Percentiles rank a stretch among this genome's conserved stretches.
These are phyloP conservation scores for Drosophila pachea DNA, from an alignment of 1,140 invertebrate species.

Conservation along the genomic window DNA sequence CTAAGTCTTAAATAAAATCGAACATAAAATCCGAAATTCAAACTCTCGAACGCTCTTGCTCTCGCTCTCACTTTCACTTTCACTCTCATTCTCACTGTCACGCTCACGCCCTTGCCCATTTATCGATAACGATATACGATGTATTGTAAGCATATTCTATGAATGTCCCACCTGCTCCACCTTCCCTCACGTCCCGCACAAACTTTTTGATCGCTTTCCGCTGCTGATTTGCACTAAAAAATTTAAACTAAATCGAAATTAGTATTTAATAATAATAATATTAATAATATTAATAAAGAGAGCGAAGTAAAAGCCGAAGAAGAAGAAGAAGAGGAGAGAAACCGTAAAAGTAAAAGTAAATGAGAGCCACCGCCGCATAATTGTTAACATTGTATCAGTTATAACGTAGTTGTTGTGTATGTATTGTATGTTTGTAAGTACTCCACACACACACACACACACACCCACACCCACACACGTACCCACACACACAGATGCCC, in stretches of 20 bases:
- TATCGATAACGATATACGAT: constrained; percentile 27
- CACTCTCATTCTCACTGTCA: neutral
- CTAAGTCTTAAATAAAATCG: constrained; percentile 6
- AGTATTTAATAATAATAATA: too few species aligned
- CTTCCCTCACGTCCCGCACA: constrained; percentile 7
- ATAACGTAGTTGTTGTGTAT: constrained; percentile 77
- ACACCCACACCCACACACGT: constrained; percentile 18
- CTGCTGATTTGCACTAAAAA: constrained; percentile 31
- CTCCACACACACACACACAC: constrained; percentile 39
- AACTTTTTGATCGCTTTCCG: neutral
- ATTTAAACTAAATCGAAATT: constrained; percentile 37
- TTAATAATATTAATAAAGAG: neutral
- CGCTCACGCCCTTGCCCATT: constrained; percentile 1
- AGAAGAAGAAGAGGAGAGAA: neutral
- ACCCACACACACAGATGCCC: constrained; percentile 35
- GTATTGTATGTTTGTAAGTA: constrained; percentile 71
- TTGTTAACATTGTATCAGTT: constrained; percentile 77
- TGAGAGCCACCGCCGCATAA: constrained; percentile 65
- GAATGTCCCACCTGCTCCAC: constrained; percentile 72
- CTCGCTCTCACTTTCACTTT: neutral
- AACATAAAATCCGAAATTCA: constrained; percentile 3
- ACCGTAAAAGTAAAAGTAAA: constrained; percentile 6
- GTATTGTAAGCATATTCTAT: constrained; percentile 59
- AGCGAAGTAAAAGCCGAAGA: constrained; percentile 10
- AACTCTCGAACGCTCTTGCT: neutral